phyloP scores from a whole-genome alignment of 2,888 invertebrate species.

The Pyrrhosoma nymphula region DNA sequence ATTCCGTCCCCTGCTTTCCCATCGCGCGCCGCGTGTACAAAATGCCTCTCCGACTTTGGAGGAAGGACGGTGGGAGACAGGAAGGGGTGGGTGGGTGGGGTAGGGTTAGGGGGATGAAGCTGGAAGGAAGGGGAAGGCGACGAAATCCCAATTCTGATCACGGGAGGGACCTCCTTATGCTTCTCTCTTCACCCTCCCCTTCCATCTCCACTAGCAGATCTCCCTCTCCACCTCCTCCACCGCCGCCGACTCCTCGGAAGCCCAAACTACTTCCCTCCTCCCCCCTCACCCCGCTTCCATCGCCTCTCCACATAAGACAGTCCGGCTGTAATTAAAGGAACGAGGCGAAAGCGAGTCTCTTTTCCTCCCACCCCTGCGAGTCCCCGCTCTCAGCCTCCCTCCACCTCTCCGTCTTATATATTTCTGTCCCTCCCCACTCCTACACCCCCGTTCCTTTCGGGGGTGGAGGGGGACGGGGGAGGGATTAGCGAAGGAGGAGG shows the following conservation, averaged over 20 bases:
- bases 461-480: too few relatives aligned
- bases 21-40: not conserved
- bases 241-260: too few relatives aligned
- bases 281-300: not conserved
- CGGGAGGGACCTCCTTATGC: conserved; percentile 22
- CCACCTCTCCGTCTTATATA: not conserved
- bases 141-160: conserved; percentile 46
- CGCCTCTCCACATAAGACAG: conserved; percentile 46
- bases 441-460: too few relatives aligned
- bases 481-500: not conserved
- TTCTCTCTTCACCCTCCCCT: not conserved
- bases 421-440: too few relatives aligned
- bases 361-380: not conserved
- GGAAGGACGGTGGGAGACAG: not conserved
- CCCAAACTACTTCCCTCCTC: too few relatives aligned
- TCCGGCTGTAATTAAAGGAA: conserved; percentile 61
- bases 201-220: too few relatives aligned
- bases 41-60: not conserved
- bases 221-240: too few relatives aligned
- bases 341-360: not conserved
- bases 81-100: too few relatives aligned
- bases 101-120: not conserved
- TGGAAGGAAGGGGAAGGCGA: not conserved
- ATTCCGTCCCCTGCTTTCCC: not conserved
- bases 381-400: not conserved